Evolutionary conservation across 2,888 invertebrate genomes (phyloP).

Genomic region (Sericinus montela): DNA sequence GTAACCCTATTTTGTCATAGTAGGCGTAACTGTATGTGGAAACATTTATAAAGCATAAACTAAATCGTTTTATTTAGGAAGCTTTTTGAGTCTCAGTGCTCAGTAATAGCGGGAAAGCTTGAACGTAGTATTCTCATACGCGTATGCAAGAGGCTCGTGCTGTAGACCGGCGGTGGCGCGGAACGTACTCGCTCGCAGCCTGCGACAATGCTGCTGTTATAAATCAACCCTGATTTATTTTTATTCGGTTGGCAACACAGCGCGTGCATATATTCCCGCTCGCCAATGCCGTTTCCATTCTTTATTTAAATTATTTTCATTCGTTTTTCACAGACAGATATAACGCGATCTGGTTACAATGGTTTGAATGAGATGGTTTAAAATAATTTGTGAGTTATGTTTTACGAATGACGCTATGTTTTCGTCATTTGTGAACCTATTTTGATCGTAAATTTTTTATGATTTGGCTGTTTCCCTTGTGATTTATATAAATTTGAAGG

Average conservation of each 20-base stretch:
- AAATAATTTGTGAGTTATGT: conserved; percentile 16
- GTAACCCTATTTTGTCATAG: too few species aligned
- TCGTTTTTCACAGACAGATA: conserved; percentile 33
- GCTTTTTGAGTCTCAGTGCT: conserved; percentile 2
- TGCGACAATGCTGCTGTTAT: conserved; percentile 55
- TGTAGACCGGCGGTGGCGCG: conserved; percentile 28
- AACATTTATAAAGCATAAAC: too few species aligned
- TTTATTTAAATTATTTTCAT: conserved; percentile 56
- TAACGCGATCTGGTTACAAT: conserved; percentile 5
- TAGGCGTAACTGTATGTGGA: too few species aligned
- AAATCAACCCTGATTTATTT: conserved; percentile 77
- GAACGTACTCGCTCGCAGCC: conserved; percentile 41
- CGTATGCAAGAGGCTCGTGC: conserved; percentile 42
- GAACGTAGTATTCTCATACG: conserved; percentile 24
- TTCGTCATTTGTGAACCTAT: too few species aligned
- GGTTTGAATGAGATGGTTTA: conserved; percentile 17
- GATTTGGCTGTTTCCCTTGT: too few species aligned
- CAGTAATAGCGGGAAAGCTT: neutral
- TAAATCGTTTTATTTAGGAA: too few species aligned
- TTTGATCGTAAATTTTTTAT: too few species aligned
- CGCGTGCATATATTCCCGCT: conserved; percentile 32
- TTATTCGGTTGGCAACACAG: conserved; percentile 63
- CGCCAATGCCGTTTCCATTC: conserved; percentile 46
- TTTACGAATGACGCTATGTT: too few species aligned
- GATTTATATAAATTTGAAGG: too few species aligned